A percentile compares a stretch with the other conserved stretches of the same genome.
Evolutionary conservation across 2,888 invertebrate genomes (phyloP).

Genomic region (Alcis repandata): DNA sequence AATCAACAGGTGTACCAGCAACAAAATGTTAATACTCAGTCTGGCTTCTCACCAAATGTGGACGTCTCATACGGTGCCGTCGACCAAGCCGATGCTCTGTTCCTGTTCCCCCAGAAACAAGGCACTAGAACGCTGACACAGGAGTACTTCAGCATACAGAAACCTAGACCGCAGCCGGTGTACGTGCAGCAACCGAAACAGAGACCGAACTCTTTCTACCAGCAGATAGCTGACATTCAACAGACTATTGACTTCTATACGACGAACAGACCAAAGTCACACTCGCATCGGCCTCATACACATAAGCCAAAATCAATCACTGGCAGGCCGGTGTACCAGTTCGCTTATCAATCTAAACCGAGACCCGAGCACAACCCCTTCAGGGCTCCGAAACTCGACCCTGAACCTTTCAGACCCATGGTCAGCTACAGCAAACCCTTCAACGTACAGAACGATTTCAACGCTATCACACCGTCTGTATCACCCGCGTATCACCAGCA

Average conservation of each 20-base stretch:
- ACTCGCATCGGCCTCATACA: slow-evolving; percentile 70
- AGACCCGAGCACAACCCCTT: slow-evolving; percentile 80
- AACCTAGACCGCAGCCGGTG: slow-evolving; percentile 72
- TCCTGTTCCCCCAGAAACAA: slow-evolving; percentile 83
- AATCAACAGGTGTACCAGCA: slow-evolving; percentile 59
- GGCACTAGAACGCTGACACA: slow-evolving; percentile 82
- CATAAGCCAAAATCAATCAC: slow-evolving; percentile 83
- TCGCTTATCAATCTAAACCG: slow-evolving; percentile 89
- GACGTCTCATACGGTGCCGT: slow-evolving; percentile 80
- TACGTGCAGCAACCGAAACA: slow-evolving; percentile 76
- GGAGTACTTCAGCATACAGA: slow-evolving; percentile 84
- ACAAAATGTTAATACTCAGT: slow-evolving; percentile 68
- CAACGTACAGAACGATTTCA: slow-evolving; percentile 77
- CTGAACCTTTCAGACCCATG: slow-evolving; percentile 89
- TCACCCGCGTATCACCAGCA: slow-evolving; percentile 77
- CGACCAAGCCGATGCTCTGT: slow-evolving; percentile 79
- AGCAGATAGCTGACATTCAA: slow-evolving; percentile 89
- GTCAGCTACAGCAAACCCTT: slow-evolving; percentile 86
- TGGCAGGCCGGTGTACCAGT: slow-evolving; percentile 89
- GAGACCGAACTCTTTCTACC: slow-evolving; percentile 86
- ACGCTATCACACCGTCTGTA: slow-evolving; percentile 75
- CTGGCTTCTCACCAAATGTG: slow-evolving; percentile 71
- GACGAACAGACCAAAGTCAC: slow-evolving; percentile 84
- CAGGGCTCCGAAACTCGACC: slow-evolving; percentile 84
- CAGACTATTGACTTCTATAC: slow-evolving; percentile 89